Evolutionary conservation across 2,888 invertebrate species (phyloP), one percentile per base, ranked within the genome.

Genomic region (Acanthopleura granulata): DNA sequence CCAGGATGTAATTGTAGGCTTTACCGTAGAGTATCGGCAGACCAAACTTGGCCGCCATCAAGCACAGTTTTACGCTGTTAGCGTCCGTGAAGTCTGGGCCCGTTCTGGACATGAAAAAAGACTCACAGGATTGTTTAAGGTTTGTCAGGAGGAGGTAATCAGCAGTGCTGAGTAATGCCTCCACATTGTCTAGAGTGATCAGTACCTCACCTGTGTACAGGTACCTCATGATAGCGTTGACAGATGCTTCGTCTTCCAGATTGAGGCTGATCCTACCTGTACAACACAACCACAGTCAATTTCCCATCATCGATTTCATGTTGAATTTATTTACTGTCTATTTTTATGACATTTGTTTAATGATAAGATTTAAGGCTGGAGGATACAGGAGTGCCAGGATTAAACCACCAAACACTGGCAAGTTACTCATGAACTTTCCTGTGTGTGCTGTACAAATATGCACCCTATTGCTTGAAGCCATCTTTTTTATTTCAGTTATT

Each of bases 101-200:
- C 29, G 6, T 66, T 16, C 16, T 76, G 6, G 76, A 76, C 27
- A 73, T 62, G 11, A 86, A 77, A 74, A 84, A 84, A 49, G 77
- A 79, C 15, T 81, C 76, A 74, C 85, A 85, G 15, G 80, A 79
- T 30, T 76, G 57, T 72, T 84, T 85, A 30, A 85, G 75, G 25
- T 84, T 82, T 22, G 76, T 74, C 6, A 86, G 82, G 72, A 85
- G 86, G 29, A 86, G 79, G 72, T 85, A 86, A 73, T 86, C 86
- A 0, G 85, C 85, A n/a, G 82, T 83, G 75, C 85, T 81, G 6
- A 86, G 77, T 18, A 85, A 75, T 22, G 82, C 82, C 30, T 79
- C 76, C 4, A 84, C 78, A 9, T 75, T 77, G 14, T 81, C 80
- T 61, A 81, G 79, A 1, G 74, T 76, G 15, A 85, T 77, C 62